These are phyloP conservation scores for Achlya flavicornis DNA, from an alignment of 2,888 invertebrate genomes.

Conservation along the genomic window DNA sequence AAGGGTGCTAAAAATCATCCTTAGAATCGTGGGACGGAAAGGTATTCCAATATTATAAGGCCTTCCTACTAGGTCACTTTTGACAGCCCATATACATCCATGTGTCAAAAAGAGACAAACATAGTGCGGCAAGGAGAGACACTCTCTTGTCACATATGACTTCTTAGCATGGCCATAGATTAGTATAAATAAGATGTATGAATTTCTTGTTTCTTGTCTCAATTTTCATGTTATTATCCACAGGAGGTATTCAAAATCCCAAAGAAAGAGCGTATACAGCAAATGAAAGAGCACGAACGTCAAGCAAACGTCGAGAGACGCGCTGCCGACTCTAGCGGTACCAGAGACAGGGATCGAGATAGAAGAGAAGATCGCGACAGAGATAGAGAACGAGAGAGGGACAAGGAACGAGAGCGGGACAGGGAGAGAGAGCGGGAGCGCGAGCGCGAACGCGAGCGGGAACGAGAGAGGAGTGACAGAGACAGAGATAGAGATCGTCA, in stretches of 20 bases:
- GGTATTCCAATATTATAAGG: too few relatives aligned
- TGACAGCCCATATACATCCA: too few relatives aligned
- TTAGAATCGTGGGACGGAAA: too few relatives aligned
- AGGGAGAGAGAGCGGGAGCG: conserved; percentile 49
- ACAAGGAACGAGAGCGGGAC: conserved; percentile 48
- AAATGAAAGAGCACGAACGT: conserved; percentile 97
- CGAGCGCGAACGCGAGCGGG: conserved; percentile 58
- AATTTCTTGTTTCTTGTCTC: too few relatives aligned
- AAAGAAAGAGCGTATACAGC: conserved; percentile 96
- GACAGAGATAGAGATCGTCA: conserved; percentile 54
- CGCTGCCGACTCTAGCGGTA: conserved; percentile 75
- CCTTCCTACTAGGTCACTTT: too few relatives aligned
- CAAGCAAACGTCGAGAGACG: conserved; percentile 89
- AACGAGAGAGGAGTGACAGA: conserved; percentile 56
- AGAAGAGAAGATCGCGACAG: conserved; percentile 35
- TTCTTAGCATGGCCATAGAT: too few relatives aligned
- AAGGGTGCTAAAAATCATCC: too few relatives aligned
- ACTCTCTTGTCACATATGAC: too few relatives aligned
- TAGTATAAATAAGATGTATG: too few relatives aligned
- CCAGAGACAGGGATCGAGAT: conserved; percentile 55
- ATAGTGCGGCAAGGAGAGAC: too few relatives aligned
- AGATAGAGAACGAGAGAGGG: conserved; percentile 57
- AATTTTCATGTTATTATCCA: conserved; percentile 22
- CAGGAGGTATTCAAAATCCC: conserved; percentile 93
- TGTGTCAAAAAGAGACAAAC: too few relatives aligned